Evolutionary conservation across 2,113 vertebrate genomes (phyloP).

Genomic region (Ceyx cyanopectus): DNA sequence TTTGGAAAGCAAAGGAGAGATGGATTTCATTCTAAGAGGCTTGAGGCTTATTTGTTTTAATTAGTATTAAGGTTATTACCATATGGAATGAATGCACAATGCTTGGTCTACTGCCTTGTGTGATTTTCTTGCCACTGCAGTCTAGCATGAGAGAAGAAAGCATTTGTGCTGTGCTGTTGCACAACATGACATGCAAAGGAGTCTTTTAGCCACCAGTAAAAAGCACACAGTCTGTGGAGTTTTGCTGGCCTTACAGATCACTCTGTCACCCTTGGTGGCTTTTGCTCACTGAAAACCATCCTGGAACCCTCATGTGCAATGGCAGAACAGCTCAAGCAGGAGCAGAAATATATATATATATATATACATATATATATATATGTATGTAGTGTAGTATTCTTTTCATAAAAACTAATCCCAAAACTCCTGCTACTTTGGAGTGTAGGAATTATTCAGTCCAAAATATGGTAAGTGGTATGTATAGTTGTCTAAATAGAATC

Average conservation of each 20-base stretch:
- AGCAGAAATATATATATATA: not conserved
- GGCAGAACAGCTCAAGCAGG: conserved; percentile 3
- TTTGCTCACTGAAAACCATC: not conserved
- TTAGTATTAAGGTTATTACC: not conserved
- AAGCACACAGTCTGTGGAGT: not conserved
- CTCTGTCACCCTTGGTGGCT: not conserved
- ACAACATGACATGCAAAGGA: not conserved
- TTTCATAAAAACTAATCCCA: not conserved
- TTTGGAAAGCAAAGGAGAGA: not conserved
- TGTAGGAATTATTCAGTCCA: not conserved
- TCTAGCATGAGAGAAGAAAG: not conserved
- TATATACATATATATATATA: not conserved
- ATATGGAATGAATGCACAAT: not conserved
- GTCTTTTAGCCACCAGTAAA: not conserved
- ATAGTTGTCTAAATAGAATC: not conserved
- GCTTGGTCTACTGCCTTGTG: not conserved
- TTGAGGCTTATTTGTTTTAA: not conserved
- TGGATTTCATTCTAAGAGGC: not conserved
- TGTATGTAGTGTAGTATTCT: not conserved
- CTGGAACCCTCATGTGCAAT: not conserved
- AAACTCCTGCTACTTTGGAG: not conserved
- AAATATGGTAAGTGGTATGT: not conserved
- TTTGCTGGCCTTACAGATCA: not conserved
- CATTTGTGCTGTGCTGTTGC: not conserved
- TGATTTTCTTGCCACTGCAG: not conserved